Evolutionary conservation across 2,113 vertebrate genomes (phyloP), one percentile per base, ranked within the genome.

Genomic region (Chitala chitala): DNA sequence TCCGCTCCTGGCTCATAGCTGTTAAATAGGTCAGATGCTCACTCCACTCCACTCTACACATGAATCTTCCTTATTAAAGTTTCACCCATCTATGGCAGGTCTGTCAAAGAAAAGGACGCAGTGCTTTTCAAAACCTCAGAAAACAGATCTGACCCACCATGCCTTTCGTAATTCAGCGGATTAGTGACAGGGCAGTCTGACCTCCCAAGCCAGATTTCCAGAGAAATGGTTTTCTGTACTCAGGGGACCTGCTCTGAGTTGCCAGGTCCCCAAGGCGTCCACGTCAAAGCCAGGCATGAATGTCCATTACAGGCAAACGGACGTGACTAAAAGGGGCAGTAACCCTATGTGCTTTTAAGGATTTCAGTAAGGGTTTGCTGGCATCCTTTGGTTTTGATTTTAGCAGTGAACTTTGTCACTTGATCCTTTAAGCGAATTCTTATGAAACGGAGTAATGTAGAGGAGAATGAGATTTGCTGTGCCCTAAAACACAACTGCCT

Each of bases 231-330:
- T 74, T 69, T 42, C 50, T 13, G 17, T 66, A 15, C 75, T 53
- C 75, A 38, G 65, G 75, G 55, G 75, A 74, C 75, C 74, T 75
- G 58, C 69, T 81, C 78, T 81, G 68, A 75, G 51, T 56, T 48
- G n/a, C 26, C 24, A 38, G 72, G 72, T 77, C 75, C 5, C 66
- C 42, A 61, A 22, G 54, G 69, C 64, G 46, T 68, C 40, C 53
- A 29, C 44, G 51, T 36, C 48, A 51, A 22, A 72, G 61, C 15
- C 63, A 42, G 53, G 22, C 36, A 50, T 55, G 69, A 44, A 54
- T 40, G 48, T 77, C 71, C 72, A 75, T 68, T 74, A 79, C 55
- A n/a, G 58, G 24, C 58, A n/a, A 36, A 66, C 56, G 46, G 65
- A 76, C 9, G 36, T 7, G 31, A 53, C 40, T 63, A 63, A 63